Evolutionary conservation across 2,797 vertebrate species (phyloP).

Genomic region (Thripadectes ignobilis): DNA sequence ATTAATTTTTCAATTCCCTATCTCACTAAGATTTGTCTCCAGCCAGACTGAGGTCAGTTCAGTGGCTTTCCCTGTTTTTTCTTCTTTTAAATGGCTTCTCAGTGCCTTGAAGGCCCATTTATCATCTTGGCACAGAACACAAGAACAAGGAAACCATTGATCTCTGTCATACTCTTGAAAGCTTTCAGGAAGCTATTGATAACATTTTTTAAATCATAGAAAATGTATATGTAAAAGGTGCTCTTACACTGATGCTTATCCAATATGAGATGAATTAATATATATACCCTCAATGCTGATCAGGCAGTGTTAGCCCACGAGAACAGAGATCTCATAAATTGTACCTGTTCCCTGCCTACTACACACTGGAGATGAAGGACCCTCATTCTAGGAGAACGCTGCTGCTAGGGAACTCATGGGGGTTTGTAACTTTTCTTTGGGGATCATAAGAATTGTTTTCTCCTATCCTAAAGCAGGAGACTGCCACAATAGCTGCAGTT

Average conservation of each 20-base stretch:
- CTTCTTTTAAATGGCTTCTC: background rate
- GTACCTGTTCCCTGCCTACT: background rate
- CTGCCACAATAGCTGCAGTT: background rate
- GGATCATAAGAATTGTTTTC: background rate
- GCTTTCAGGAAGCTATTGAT: background rate
- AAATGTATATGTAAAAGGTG: background rate
- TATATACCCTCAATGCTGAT: background rate
- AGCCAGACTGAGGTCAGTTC: background rate
- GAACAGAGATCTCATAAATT: background rate
- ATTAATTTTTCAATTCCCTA: background rate
- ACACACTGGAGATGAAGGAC: background rate
- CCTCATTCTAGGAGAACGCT: background rate
- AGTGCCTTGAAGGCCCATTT: background rate
- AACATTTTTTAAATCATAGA: background rate
- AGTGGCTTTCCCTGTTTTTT: background rate
- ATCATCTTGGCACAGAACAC: background rate
- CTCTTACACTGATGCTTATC: background rate
- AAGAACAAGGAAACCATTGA: background rate
- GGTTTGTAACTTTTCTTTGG: background rate
- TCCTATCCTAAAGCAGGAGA: background rate
- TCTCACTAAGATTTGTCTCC: background rate
- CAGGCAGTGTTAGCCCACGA: background rate
- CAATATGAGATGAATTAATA: background rate
- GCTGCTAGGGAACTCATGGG: background rate
- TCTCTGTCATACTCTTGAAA: background rate